Percentiles rank a stretch among this genome's conserved stretches.
phyloP scores from a whole-genome alignment of 2,797 vertebrate species.

The Micromesistius poutassou region DNA sequence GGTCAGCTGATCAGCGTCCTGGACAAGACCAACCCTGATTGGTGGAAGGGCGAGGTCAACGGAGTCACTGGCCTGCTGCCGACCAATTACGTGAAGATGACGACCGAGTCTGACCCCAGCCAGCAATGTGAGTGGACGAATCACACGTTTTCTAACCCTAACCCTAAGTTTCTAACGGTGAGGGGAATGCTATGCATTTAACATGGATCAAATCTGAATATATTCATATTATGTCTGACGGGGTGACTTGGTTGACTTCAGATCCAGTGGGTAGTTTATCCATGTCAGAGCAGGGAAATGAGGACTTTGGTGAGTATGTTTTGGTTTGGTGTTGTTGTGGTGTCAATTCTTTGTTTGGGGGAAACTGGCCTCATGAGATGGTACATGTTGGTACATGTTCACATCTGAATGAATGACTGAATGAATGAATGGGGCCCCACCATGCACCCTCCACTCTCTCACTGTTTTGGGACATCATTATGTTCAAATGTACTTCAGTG shows the following conservation, averaged over 20 bases:
- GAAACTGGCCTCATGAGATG: too few species aligned
- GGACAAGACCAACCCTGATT: slow-evolving; percentile 90
- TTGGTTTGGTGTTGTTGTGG: neutral
- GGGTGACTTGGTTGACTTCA: slow-evolving; percentile 50
- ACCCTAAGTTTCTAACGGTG: neutral
- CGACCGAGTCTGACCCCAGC: slow-evolving; percentile 92
- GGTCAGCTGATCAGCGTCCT: slow-evolving; percentile 90
- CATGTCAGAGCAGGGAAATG: slow-evolving; percentile 18
- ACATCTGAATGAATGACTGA: too few species aligned
- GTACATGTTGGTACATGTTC: too few species aligned
- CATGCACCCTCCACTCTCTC: neutral
- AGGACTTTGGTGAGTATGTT: neutral
- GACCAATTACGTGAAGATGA: slow-evolving; percentile 96
- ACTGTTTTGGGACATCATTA: neutral
- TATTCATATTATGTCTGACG: slow-evolving; percentile 16
- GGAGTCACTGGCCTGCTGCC: slow-evolving; percentile 90
- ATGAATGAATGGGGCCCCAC: neutral
- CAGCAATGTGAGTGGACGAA: slow-evolving; percentile 88
- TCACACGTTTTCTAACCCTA: neutral
- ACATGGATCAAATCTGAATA: neutral
- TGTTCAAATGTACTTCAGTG: neutral
- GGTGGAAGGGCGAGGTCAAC: slow-evolving; percentile 92
- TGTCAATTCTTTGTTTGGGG: too few species aligned
- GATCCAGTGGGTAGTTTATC: slow-evolving; percentile 47
- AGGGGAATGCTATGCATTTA: neutral